Evolutionary conservation across 2,113 vertebrate genomes (phyloP), one percentile per base, ranked within the genome.

Genomic region (Cyprinodon tularosa): DNA sequence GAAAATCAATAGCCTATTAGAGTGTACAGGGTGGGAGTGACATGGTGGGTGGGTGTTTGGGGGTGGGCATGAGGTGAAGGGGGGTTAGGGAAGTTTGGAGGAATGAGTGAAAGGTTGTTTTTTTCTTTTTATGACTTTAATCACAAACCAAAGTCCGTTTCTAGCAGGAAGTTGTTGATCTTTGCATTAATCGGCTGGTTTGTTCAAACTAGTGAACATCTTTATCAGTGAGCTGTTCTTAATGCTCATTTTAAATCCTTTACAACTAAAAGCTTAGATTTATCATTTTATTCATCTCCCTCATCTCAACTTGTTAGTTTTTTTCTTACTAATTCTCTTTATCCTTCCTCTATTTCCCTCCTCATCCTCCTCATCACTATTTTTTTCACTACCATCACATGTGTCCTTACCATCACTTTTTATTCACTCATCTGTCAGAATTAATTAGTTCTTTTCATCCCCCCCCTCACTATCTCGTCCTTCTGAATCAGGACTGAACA

Each of bases 1-100:
- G 94, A 95, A 97, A 98, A 98, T 98, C 97, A 94, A 98, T 97
- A 97, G 95, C 93, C 95, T 96, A 96, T 97, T 98, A 96, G 94
- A 96, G 95, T 93, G 81, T 73, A 94, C 92, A 94, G 93, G 87
- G 94, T 93, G 92, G 91, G 78, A 83, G 85, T 89, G 90, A 88
- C 84, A 74, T 36, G 72, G 42, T 29, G 77, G 77, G 84, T 45
- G 15, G 71, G 13, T 1, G 17, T 8, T 29, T 2, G 40, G 48
- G 53, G 8, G 12, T 61, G 60, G 17, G 38, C 45, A 60, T 53
- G 74, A 77, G 80, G 66, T 63, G 38, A 47, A 9, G 48, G 39
- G 67, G 42, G 42, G 66, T 17, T 48, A 73, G 68, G 38, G 37
- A 20, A 45, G 72, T 73, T 74, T 71, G 17, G 44, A 64, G 66